phyloP scores from a whole-genome alignment of 2,888 invertebrate species.

The Tenthredo livida region DNA sequence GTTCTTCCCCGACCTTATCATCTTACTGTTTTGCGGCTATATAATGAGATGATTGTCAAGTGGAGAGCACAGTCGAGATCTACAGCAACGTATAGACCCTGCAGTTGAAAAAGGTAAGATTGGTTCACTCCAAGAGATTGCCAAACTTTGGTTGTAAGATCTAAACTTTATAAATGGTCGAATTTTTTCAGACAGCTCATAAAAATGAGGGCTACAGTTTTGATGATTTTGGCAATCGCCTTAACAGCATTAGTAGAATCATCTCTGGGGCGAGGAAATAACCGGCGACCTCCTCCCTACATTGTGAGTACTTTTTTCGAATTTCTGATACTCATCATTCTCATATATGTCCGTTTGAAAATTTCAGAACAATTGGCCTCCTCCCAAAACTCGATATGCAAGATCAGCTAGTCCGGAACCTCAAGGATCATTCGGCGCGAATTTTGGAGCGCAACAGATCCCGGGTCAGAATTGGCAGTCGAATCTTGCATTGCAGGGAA shows the following conservation, averaged over 20 bases:
- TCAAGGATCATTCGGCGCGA: conserved; percentile 37
- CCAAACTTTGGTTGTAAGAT: background rate
- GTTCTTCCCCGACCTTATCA: conserved; percentile 33
- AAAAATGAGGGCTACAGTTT: conserved; percentile 23
- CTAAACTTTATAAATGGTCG: background rate
- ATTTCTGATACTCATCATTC: background rate
- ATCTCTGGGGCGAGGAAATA: background rate
- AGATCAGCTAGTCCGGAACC: conserved; percentile 38
- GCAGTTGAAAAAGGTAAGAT: background rate
- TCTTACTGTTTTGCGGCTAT: background rate
- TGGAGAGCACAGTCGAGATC: background rate
- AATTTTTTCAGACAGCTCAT: background rate
- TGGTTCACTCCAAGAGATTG: too few relatives aligned
- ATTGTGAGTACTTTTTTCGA: conserved; percentile 6
- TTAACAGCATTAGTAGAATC: conserved; percentile 8
- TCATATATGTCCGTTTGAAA: background rate
- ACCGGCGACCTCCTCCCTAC: conserved; percentile 25
- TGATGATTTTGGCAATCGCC: conserved; percentile 6
- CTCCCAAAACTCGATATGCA: conserved; percentile 23
- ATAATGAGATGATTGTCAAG: background rate
- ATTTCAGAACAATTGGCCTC: conserved; percentile 21
- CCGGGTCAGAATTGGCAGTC: conserved; percentile 12
- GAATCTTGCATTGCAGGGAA: conserved; percentile 1
- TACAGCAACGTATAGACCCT: background rate
- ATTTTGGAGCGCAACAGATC: conserved; percentile 11